Conservation (phyloP, 1,140 invertebrate species). For the Planococcus citri region DNA sequence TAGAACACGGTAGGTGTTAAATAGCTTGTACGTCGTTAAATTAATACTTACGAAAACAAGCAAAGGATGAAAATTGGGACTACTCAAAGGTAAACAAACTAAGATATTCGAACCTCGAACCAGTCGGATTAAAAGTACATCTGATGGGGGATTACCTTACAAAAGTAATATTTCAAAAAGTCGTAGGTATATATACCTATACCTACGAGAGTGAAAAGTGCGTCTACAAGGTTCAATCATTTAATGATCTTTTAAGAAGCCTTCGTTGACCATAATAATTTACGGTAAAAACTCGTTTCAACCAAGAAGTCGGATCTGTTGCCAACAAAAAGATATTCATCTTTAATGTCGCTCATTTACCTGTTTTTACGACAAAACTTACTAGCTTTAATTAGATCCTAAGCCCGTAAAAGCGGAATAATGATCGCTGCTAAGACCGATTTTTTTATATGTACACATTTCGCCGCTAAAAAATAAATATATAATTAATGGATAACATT, state of each 20-base stretch:
- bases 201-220: not conserved
- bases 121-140: not conserved
- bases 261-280: slow-evolving; percentile 17
- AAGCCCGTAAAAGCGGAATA: slow-evolving; percentile 8
- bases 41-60: not conserved
- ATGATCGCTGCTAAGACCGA: not conserved
- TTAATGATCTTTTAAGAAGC: slow-evolving; percentile 20
- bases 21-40: not conserved
- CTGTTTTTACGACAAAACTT: slow-evolving; percentile 17
- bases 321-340: slow-evolving; percentile 20
- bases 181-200: too few relatives aligned
- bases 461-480: not conserved
- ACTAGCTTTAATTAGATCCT: slow-evolving; percentile 14
- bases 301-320: not conserved
- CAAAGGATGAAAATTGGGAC: not conserved
- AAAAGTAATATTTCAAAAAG: slow-evolving; percentile 2
- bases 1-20: not conserved
- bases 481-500: slow-evolving; percentile 8
- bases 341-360: slow-evolving; percentile 14
- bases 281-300: slow-evolving; percentile 17
- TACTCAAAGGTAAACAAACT: not conserved
- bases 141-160: not conserved
- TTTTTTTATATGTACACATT: not conserved
- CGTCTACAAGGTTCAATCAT: slow-evolving; percentile 18
- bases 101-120: not conserved